These are phyloP conservation scores for Spodoptera picta DNA, from an alignment of 2,888 invertebrate genomes.

Conservation along the genomic window DNA sequence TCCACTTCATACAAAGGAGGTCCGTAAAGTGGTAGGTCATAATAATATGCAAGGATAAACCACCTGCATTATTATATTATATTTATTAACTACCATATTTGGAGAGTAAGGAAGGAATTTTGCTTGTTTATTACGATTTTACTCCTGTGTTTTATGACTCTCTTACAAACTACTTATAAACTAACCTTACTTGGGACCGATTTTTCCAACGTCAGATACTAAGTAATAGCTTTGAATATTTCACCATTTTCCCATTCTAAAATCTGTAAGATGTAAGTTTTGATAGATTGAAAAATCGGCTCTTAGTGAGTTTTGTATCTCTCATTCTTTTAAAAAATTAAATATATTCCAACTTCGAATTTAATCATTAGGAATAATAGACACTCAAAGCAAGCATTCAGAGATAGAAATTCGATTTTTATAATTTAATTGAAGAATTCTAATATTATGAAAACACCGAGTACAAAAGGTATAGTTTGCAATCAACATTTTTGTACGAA, in stretches of 20 bases:
- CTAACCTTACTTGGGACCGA: too few relatives aligned
- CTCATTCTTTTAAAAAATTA: too few relatives aligned
- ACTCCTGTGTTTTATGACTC: too few relatives aligned
- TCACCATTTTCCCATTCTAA: too few relatives aligned
- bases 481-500: conserved; percentile 1
- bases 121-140: neutral
- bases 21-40: conserved; percentile 59
- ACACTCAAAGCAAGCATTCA: neutral
- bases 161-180: too few relatives aligned
- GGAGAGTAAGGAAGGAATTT: conserved; percentile 7
- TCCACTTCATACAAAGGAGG: conserved; percentile 65
- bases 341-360: too few relatives aligned
- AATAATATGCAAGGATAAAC: conserved; percentile 55
- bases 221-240: too few relatives aligned
- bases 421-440: conserved; percentile 4
- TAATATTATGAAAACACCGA: conserved; percentile 5
- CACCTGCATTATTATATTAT: conserved; percentile 47
- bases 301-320: too few relatives aligned
- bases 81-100: conserved; percentile 31
- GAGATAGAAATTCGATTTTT: neutral
- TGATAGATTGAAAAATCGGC: too few relatives aligned
- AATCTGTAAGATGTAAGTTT: too few relatives aligned
- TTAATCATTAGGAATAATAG: too few relatives aligned
- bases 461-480: conserved; percentile 6
- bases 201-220: too few relatives aligned